Conservation (phyloP, 2,797 vertebrate species). For the Myiotriccus ornatus region DNA sequence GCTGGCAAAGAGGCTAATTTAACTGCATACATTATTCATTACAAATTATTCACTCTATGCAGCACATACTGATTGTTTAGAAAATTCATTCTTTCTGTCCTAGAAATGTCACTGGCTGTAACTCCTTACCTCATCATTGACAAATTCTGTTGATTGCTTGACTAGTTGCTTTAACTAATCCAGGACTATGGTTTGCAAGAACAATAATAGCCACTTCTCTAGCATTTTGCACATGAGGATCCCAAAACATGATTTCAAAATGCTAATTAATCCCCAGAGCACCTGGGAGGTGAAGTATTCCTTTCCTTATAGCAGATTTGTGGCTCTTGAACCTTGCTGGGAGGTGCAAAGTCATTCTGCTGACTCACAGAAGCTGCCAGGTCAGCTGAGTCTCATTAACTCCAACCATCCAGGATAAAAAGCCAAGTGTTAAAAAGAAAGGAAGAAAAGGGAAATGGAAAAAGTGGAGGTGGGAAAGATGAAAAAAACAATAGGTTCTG, state of each 20-base stretch:
- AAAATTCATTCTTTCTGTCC: slow-evolving; percentile 65
- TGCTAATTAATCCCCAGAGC: slow-evolving; percentile 57
- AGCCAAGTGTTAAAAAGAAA: neutral
- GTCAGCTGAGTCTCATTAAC: slow-evolving; percentile 3
- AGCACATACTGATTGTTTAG: slow-evolving; percentile 61
- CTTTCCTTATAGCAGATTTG: neutral
- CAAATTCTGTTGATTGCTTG: slow-evolving; percentile 54
- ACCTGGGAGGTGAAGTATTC: slow-evolving; percentile 10
- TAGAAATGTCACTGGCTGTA: slow-evolving; percentile 67
- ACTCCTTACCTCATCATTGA: slow-evolving; percentile 40
- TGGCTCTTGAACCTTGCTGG: neutral
- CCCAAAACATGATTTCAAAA: slow-evolving; percentile 15
- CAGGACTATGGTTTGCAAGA: slow-evolving; percentile 11
- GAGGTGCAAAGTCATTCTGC: slow-evolving; percentile 2
- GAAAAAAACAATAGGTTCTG: neutral
- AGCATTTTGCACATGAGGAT: neutral
- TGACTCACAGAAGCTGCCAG: slow-evolving; percentile 5
- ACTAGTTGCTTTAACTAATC: slow-evolving; percentile 53
- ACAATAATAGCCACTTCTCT: slow-evolving; percentile 21
- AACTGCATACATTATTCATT: slow-evolving; percentile 66
- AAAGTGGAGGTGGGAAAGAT: neutral
- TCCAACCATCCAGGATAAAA: neutral
- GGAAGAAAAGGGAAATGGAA: accelerated
- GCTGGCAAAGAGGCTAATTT: slow-evolving; percentile 56
- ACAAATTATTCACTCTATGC: slow-evolving; percentile 55